Evolutionary conservation across 2,797 vertebrate species (phyloP).

Genomic region (Neomorphus geoffroyi): DNA sequence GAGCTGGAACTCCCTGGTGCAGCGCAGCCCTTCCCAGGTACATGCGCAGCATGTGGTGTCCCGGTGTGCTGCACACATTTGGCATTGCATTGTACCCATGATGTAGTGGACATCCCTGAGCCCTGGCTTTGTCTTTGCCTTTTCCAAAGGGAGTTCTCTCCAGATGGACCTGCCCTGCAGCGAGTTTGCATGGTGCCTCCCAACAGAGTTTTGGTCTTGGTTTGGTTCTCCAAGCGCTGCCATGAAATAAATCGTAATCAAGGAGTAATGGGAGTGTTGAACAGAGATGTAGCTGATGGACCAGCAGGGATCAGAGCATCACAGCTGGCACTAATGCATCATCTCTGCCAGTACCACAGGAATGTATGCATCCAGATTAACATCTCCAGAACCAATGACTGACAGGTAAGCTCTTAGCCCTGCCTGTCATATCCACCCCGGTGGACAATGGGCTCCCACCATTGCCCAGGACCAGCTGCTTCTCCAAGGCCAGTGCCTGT

Average conservation of each 20-base stretch:
- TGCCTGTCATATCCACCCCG: rapidly evolving
- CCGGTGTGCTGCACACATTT: rapidly evolving
- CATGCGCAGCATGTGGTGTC: background rate
- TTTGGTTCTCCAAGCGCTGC: background rate
- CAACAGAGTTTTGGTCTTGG: background rate
- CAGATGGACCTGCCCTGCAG: rapidly evolving
- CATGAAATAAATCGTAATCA: background rate
- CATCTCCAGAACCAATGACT: background rate
- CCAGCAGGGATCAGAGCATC: background rate
- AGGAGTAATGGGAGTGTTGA: background rate
- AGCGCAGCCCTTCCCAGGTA: background rate
- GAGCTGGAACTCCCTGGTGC: background rate
- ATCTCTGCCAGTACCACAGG: background rate
- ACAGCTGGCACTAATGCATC: constrained; percentile 11
- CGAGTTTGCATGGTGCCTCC: background rate
- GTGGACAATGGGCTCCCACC: background rate
- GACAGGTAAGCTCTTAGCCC: background rate
- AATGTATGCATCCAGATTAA: background rate
- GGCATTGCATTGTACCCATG: rapidly evolving
- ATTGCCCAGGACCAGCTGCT: background rate
- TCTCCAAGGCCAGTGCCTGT: background rate
- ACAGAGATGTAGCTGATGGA: background rate
- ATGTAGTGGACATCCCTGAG: rapidly evolving
- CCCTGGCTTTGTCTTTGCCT: rapidly evolving
- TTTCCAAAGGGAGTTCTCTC: background rate